phyloP scores from a whole-genome alignment of 2,888 invertebrate species.

The Drosophila atripex region DNA sequence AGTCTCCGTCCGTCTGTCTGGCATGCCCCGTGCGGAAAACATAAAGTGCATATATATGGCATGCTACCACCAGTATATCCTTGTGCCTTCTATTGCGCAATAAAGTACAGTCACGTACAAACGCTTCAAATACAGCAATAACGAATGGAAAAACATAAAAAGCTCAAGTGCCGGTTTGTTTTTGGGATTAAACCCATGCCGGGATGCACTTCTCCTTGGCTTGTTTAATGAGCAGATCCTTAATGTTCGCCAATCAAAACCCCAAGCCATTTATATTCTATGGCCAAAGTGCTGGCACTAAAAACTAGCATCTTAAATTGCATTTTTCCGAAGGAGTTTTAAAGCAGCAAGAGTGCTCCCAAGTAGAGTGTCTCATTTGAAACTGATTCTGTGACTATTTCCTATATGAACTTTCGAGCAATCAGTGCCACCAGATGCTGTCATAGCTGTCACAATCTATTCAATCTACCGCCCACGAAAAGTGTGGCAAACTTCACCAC shows the following conservation, averaged over 20 bases:
- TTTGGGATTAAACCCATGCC: constrained; percentile 14
- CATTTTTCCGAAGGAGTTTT: not conserved
- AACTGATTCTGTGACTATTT: not conserved
- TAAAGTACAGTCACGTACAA: constrained; percentile 68
- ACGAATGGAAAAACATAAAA: constrained; percentile 47
- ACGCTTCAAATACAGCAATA: constrained; percentile 48
- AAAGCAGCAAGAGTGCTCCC: not conserved
- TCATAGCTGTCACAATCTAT: constrained; percentile 31
- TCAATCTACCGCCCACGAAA: not conserved
- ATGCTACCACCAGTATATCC: constrained; percentile 8
- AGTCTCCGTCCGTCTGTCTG: not conserved
- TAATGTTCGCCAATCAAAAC: constrained; percentile 32
- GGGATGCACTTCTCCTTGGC: constrained; percentile 25
- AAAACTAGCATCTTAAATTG: not conserved
- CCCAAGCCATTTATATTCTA: constrained; percentile 17
- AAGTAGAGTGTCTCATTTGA: not conserved
- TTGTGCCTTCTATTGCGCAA: constrained; percentile 30
- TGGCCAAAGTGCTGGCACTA: constrained; percentile 2
- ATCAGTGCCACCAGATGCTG: constrained; percentile 20
- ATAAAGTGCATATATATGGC: constrained; percentile 1
- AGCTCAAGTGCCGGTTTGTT: constrained; percentile 31
- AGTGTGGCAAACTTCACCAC: not conserved
- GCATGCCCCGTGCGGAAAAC: not conserved
- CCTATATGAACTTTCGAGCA: constrained; percentile 3
- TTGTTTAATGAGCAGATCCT: constrained; percentile 20